phyloP scores from a whole-genome alignment of 2,797 vertebrate genomes.

The Argya squamiceps region DNA sequence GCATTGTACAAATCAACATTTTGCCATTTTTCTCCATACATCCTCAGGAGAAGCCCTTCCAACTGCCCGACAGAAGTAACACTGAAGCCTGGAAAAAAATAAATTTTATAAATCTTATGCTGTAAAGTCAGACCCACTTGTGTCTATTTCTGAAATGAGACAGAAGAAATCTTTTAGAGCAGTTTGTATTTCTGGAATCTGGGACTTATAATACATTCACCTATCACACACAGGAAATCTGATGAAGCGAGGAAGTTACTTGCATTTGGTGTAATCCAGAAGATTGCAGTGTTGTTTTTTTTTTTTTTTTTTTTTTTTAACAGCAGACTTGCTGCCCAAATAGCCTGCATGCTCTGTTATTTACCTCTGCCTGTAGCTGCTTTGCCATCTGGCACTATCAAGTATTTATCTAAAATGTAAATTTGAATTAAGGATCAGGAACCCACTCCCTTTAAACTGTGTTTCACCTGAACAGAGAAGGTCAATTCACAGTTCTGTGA shows the following conservation, averaged over 20 bases:
- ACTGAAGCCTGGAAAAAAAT: not conserved
- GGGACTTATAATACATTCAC: not conserved
- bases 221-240: not conserved
- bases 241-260: not conserved
- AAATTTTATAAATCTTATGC: not conserved
- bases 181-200: not conserved
- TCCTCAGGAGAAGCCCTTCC: not conserved
- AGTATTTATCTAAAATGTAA: not conserved
- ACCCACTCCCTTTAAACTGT: not conserved
- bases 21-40: not conserved
- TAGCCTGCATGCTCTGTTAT: not conserved
- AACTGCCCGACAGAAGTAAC: not conserved
- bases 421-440: not conserved
- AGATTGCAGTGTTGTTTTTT: not conserved
- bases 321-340: not conserved
- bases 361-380: not conserved
- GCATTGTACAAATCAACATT: not conserved
- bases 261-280: not conserved
- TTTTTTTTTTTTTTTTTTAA: not conserved
- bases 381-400: constrained; percentile 6
- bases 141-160: not conserved
- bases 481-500: not conserved
- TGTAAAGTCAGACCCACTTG: not conserved
- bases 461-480: not conserved
- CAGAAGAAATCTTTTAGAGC: not conserved